Conservation (phyloP, 2,797 vertebrate genomes). For the Chromis chromis region DNA sequence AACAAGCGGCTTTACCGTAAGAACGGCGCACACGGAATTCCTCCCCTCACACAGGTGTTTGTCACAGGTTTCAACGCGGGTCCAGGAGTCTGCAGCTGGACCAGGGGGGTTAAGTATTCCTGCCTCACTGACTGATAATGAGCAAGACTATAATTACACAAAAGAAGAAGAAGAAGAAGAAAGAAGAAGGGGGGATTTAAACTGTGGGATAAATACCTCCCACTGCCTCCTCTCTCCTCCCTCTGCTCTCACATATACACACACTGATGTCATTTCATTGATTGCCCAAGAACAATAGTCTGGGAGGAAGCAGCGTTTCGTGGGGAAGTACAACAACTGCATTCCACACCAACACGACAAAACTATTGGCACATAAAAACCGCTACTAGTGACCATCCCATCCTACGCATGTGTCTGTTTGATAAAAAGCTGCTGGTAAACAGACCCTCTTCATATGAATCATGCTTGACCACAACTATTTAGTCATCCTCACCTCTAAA, state of each 20-base stretch:
- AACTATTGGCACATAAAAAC: slow-evolving; percentile 35
- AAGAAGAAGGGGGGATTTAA: slow-evolving; percentile 25
- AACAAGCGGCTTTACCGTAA: slow-evolving; percentile 74
- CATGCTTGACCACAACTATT: slow-evolving; percentile 18
- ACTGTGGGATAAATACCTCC: slow-evolving; percentile 18
- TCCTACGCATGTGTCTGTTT: slow-evolving; percentile 11
- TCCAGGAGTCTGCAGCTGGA: not conserved
- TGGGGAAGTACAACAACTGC: slow-evolving; percentile 61
- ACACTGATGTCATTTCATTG: slow-evolving; percentile 74
- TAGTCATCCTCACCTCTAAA: not conserved
- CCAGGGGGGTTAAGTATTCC: not conserved
- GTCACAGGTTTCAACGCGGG: slow-evolving; percentile 7
- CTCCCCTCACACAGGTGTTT: slow-evolving; percentile 63
- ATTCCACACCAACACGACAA: slow-evolving; percentile 63
- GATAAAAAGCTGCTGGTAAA: slow-evolving; percentile 4
- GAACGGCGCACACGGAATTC: slow-evolving; percentile 50
- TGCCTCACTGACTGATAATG: too few relatives aligned
- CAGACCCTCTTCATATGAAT: not conserved
- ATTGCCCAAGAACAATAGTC: slow-evolving; percentile 80
- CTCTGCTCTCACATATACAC: slow-evolving; percentile 47
- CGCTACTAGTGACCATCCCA: slow-evolving; percentile 17
- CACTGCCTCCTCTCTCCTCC: slow-evolving; percentile 50
- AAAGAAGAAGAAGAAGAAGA: too few relatives aligned
- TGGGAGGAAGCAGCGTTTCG: slow-evolving; percentile 67
- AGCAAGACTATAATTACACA: not conserved